These are phyloP conservation scores for Cyphomyrus discorhynchus DNA, from an alignment of 2,113 vertebrate species.

Conservation along the genomic window DNA sequence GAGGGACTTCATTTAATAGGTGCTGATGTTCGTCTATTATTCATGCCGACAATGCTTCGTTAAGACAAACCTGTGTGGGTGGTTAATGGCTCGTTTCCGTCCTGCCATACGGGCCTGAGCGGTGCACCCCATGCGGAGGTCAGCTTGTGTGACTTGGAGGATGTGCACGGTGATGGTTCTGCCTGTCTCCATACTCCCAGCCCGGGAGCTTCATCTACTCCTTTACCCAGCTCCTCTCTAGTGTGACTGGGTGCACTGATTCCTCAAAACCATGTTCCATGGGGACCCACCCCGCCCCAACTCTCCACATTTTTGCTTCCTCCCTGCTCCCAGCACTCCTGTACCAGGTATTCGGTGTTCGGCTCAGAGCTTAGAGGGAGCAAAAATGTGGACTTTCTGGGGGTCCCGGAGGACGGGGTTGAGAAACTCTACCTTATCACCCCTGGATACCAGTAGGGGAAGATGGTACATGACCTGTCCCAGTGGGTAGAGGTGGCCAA, in stretches of 20 bases:
- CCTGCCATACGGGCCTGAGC: neutral
- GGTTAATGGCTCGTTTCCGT: neutral
- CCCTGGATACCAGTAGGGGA: neutral
- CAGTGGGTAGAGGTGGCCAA: neutral
- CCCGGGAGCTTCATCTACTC: neutral
- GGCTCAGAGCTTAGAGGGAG: neutral
- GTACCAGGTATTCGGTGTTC: neutral
- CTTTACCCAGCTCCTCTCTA: neutral
- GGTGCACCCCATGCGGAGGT: conserved; percentile 8
- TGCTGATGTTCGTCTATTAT: conserved; percentile 79
- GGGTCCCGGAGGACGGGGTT: neutral
- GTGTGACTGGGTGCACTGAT: neutral
- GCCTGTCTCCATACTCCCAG: neutral
- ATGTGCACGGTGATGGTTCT: neutral
- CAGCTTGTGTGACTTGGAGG: neutral
- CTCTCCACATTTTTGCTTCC: neutral
- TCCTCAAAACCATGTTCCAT: neutral
- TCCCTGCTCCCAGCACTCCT: neutral
- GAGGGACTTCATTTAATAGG: conserved; percentile 66
- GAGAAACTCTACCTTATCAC: neutral
- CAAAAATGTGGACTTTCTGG: neutral
- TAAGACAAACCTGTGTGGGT: conserved; percentile 19
- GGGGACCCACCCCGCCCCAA: neutral
- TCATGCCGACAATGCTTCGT: conserved; percentile 60
- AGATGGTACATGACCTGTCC: neutral